A percentile compares a stretch with the other conserved stretches of the same genome.
Conservation (phyloP, 2,888 invertebrate species). For the Eupithecia centaureata region DNA sequence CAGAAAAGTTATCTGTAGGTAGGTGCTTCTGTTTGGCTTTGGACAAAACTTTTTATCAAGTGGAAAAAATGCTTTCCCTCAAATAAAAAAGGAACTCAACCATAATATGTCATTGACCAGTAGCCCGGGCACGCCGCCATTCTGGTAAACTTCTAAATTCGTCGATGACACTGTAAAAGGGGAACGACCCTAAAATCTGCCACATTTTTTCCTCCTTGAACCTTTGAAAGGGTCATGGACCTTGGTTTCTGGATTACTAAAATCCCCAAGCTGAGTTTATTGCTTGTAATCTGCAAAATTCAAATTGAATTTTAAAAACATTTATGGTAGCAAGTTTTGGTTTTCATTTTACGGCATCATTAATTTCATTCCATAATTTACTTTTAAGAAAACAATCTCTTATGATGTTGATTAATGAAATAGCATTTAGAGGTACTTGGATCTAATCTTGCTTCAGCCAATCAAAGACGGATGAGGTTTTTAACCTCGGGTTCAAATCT, state of each 20-base stretch:
- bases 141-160: conserved; percentile 35
- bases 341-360: background rate
- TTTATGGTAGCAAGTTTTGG: background rate
- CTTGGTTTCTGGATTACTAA: conserved; percentile 1
- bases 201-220: conserved; percentile 25
- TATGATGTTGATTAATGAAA: background rate
- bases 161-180: conserved; percentile 36
- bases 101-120: conserved; percentile 20
- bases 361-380: background rate
- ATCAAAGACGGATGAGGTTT: conserved; percentile 4
- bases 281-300: conserved; percentile 1
- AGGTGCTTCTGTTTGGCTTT: background rate
- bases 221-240: conserved; percentile 19
- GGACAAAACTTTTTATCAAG: background rate
- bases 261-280: conserved; percentile 12
- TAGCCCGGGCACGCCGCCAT: background rate
- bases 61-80: background rate
- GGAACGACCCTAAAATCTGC: conserved; percentile 32
- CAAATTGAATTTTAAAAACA: background rate
- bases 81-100: conserved; percentile 1
- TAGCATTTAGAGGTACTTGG: background rate
- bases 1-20: background rate
- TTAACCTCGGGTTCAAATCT: conserved; percentile 18
- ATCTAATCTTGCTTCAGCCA: background rate
- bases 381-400: background rate